Evolutionary conservation across 2,797 vertebrate species (phyloP), one percentile per base, ranked within the genome.

Genomic region (Melanotaenia pygmaea): DNA sequence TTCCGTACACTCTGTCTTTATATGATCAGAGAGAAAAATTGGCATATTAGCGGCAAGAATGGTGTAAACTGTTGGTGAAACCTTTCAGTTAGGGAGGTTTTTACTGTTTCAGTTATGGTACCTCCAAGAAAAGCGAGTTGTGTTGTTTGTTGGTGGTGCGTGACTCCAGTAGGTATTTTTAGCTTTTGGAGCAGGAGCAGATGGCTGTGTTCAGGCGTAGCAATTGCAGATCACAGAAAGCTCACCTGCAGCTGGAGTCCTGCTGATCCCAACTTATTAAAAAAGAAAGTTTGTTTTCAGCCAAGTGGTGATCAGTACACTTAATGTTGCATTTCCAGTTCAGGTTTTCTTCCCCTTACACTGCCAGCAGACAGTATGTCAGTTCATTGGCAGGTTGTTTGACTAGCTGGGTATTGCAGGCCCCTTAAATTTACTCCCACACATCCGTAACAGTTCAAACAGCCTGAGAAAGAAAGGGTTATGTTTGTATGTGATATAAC

Each of bases 121-220:
- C 69, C 54, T 79, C 22, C 65, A 14, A 86, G 67, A 67, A 32
- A 59, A 59, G 63, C 47, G 47, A 69, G 68, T 81, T 83, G 59
- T 82, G 43, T 20, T 45, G 13, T 53, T 37, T 72, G 54, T 80
- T 76, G 71, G 63, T 59, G 53, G 22, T 70, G 69, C 20, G 22
- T 84, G 81, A 82, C 59, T 65, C 47, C 9, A 24, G 78, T 59
- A 82, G 82, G 74, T 92, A 92, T 93, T 92, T 93, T 90, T 91
- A 93, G 93, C 22, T 75, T 76, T 62, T 40, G 9, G 26, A 76
- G 64, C 64, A 57, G 82, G 59, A 80, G 82, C 88, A 89, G 88
- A 87, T 91, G 89, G 86, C 67, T 66, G 69, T 74, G 59, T 68
- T 88, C 64, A 63, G 43, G 71, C 82, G 68, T 38, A 72, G 68